A percentile compares a stretch with the other conserved stretches of the same genome.
Conservation (phyloP, 2,113 vertebrate genomes). For the Cephalopholis sonnerati region DNA sequence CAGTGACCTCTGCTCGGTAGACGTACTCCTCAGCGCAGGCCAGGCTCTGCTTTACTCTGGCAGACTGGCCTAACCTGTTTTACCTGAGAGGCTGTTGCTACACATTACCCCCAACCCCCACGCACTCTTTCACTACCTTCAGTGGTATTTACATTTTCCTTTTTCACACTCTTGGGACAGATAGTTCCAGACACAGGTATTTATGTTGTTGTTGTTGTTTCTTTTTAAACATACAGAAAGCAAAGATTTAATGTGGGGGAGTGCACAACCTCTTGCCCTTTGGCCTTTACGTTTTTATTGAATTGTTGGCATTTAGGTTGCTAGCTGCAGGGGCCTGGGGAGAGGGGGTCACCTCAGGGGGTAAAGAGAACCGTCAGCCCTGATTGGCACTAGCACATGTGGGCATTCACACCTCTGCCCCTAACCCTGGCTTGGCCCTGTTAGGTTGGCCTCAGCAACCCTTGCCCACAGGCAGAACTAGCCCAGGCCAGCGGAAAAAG, state of each 20-base stretch:
- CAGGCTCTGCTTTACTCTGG: constrained; percentile 38
- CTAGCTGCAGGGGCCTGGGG: constrained; percentile 66
- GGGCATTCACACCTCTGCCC: constrained; percentile 83
- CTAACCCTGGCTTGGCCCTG: constrained; percentile 60
- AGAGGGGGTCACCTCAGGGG: constrained; percentile 83
- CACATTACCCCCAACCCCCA: constrained; percentile 42
- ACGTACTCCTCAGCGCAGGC: constrained; percentile 46
- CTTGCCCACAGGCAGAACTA: constrained; percentile 39
- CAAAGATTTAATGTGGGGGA: constrained; percentile 30
- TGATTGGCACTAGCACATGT: constrained; percentile 93
- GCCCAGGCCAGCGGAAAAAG: constrained; percentile 70
- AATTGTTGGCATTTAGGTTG: constrained; percentile 75
- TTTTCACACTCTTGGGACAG: constrained; percentile 12
- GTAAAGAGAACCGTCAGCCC: constrained; percentile 75
- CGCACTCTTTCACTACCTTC: constrained; percentile 36
- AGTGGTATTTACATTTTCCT: constrained; percentile 17
- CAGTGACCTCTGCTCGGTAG: constrained; percentile 72
- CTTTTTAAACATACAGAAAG: constrained; percentile 9
- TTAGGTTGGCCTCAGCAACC: constrained; percentile 68
- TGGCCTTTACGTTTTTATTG: constrained; percentile 53
- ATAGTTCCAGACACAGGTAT: background rate
- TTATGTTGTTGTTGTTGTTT: constrained; percentile 3
- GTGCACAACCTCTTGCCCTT: constrained; percentile 33
- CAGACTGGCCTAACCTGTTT: constrained; percentile 80
- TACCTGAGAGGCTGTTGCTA: constrained; percentile 35